phyloP scores from a whole-genome alignment of 1,140 invertebrate genomes.

The Ruditapes philippinarum region DNA sequence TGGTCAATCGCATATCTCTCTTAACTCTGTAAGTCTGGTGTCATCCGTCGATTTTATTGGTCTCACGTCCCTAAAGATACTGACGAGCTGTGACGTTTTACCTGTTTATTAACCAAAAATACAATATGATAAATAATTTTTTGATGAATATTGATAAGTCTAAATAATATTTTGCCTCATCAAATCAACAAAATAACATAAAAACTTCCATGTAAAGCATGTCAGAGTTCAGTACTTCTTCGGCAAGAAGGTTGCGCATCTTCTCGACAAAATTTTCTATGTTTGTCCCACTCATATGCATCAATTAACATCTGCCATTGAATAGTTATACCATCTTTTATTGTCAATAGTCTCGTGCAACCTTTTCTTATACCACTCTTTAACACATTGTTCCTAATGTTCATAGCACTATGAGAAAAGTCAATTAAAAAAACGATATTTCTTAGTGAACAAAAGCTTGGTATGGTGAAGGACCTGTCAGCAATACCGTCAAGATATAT shows the following conservation, averaged over 20 bases:
- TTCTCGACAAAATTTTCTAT: slow-evolving; percentile 16
- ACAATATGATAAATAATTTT: too few species aligned
- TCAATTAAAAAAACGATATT: slow-evolving; percentile 58
- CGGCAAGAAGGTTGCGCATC: slow-evolving; percentile 6
- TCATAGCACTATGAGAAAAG: background rate
- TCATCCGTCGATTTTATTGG: background rate
- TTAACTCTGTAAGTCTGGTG: background rate
- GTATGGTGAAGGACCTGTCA: background rate
- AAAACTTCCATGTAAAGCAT: too few species aligned
- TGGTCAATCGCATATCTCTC: background rate
- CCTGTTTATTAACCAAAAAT: too few species aligned
- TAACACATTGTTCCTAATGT: slow-evolving; percentile 2
- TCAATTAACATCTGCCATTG: slow-evolving; percentile 13
- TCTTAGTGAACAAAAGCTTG: slow-evolving; percentile 28
- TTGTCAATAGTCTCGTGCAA: background rate
- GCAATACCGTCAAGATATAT: slow-evolving; percentile 25
- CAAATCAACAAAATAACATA: too few species aligned
- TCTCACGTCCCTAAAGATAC: background rate
- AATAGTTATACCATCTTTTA: background rate
- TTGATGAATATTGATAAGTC: too few species aligned
- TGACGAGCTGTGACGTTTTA: slow-evolving; percentile 4
- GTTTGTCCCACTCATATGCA: slow-evolving; percentile 18
- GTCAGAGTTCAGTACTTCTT: background rate
- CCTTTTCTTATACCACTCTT: slow-evolving; percentile 7
- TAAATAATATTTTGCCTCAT: background rate